A percentile compares a stretch with the other conserved stretches of the same genome.
Evolutionary conservation across 2,888 invertebrate species (phyloP).

Genomic region (Agonum fuliginosum): DNA sequence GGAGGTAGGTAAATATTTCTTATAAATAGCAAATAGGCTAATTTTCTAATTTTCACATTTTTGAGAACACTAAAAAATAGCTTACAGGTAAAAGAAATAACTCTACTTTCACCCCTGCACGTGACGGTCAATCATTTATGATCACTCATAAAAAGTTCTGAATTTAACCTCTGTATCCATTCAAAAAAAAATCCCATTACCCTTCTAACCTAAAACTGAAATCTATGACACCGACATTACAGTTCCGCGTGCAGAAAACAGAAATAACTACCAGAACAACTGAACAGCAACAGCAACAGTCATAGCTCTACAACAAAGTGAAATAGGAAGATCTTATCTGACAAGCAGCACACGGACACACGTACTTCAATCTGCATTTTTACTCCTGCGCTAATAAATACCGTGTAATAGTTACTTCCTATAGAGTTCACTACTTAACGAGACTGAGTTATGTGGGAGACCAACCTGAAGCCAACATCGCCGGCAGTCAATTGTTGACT

Average conservation of each 20-base stretch:
- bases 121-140: too few relatives aligned
- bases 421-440: slow-evolving; percentile 36
- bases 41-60: too few relatives aligned
- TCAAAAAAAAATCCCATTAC: neutral
- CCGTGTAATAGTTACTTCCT: slow-evolving; percentile 54
- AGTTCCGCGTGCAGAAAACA: too few relatives aligned
- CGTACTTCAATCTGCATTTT: slow-evolving; percentile 51
- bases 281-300: too few relatives aligned
- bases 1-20: too few relatives aligned
- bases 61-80: too few relatives aligned
- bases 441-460: slow-evolving; percentile 55
- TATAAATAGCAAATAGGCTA: too few relatives aligned
- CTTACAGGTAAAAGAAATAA: too few relatives aligned
- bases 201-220: neutral
- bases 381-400: slow-evolving; percentile 42
- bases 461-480: slow-evolving; percentile 12
- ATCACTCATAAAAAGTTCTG: too few relatives aligned
- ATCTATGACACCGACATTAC: neutral
- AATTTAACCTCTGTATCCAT: too few relatives aligned
- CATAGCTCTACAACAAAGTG: too few relatives aligned
- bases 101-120: too few relatives aligned
- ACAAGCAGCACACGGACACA: slow-evolving; percentile 4
- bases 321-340: slow-evolving; percentile 50
- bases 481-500: neutral
- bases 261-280: slow-evolving; percentile 11